These are phyloP conservation scores for Rhynchopsitta pachyrhyncha DNA, from an alignment of 2,113 vertebrate genomes.

Conservation along the genomic window DNA sequence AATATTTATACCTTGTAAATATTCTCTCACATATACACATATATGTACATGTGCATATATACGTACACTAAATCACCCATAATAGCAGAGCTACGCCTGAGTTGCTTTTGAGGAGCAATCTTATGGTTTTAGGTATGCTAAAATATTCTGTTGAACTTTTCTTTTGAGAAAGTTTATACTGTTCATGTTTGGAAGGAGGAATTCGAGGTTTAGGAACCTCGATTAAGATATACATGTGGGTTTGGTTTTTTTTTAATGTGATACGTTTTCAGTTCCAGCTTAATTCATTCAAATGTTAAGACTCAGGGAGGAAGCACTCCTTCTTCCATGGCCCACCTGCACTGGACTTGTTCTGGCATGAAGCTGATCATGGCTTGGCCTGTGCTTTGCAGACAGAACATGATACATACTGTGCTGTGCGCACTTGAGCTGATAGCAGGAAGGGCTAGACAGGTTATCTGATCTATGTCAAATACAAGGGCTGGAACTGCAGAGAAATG, in stretches of 20 bases:
- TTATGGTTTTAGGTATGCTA: not conserved
- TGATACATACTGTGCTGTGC: not conserved
- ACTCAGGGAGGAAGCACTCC: not conserved
- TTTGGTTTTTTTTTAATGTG: not conserved
- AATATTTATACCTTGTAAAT: not conserved
- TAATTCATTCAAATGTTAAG: not conserved
- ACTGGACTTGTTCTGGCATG: not conserved
- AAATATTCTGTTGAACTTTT: not conserved
- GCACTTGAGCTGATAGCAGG: not conserved
- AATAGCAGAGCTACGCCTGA: not conserved
- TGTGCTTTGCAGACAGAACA: not conserved
- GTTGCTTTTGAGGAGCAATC: not conserved
- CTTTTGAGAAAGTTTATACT: not conserved
- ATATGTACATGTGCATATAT: not conserved
- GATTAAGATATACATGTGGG: accelerated
- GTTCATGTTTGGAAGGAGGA: not conserved
- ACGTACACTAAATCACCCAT: not conserved
- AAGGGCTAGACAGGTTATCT: not conserved
- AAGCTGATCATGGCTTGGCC: not conserved
- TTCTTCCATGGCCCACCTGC: not conserved
- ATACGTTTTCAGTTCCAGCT: not conserved
- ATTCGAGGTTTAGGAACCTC: not conserved
- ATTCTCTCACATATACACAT: not conserved
- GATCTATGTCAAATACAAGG: not conserved
- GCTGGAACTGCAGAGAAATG: not conserved